These are phyloP conservation scores for Drosophila paramelanica DNA, from an alignment of 2,888 invertebrate species.

Conservation along the genomic window DNA sequence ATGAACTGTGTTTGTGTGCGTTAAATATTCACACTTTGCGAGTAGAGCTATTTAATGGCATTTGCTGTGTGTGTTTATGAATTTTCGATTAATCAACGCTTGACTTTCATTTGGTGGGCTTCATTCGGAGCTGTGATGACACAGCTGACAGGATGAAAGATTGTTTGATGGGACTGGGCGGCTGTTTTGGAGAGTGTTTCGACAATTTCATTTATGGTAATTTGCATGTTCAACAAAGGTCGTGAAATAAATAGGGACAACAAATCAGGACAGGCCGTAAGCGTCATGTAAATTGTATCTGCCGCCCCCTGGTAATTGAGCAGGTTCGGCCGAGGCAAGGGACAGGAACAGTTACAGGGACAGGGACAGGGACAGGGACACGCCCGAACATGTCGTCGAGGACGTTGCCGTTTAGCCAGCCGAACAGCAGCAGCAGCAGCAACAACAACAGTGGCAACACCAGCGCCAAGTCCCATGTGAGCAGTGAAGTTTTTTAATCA, in stretches of 20 bases:
- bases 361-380: constrained; percentile 45
- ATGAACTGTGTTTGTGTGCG: constrained; percentile 4
- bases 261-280: constrained; percentile 68
- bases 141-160: constrained; percentile 75
- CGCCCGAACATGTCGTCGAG: constrained; percentile 72
- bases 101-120: constrained; percentile 59
- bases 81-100: constrained; percentile 71
- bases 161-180: constrained; percentile 33
- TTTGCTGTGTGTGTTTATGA: constrained; percentile 50
- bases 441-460: constrained; percentile 6
- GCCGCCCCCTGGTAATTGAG: constrained; percentile 70
- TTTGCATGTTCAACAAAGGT: constrained; percentile 83
- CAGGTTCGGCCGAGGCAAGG: constrained; percentile 23
- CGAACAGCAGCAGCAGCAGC: background rate
- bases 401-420: constrained; percentile 31
- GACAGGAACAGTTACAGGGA: background rate
- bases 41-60: constrained; percentile 38
- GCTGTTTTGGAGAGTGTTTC: constrained; percentile 30
- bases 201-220: constrained; percentile 82
- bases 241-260: constrained; percentile 75
- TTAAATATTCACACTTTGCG: constrained; percentile 9
- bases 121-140: constrained; percentile 59
- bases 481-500: constrained; percentile 85
- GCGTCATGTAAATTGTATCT: constrained; percentile 68
- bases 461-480: constrained; percentile 82